Evolutionary conservation across 2,113 vertebrate genomes (phyloP).

Genomic region (Sialia sialis): DNA sequence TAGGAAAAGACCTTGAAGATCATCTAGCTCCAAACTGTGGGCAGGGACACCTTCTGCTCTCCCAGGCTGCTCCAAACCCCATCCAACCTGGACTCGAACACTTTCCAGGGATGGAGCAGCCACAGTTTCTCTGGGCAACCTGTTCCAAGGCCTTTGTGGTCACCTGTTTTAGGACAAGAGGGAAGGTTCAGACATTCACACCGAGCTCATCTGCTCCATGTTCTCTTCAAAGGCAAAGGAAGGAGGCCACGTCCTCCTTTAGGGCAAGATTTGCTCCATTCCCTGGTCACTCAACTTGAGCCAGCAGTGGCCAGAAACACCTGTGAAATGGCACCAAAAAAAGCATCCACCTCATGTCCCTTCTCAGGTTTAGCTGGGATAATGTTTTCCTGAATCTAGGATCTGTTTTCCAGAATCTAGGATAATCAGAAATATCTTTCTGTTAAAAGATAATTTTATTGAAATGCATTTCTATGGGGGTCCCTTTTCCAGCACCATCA

Average conservation of each 20-base stretch:
- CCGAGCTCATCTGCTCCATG: not conserved
- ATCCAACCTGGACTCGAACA: not conserved
- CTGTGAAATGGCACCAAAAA: not conserved
- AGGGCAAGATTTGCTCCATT: not conserved
- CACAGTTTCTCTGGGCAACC: not conserved
- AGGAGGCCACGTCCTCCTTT: not conserved
- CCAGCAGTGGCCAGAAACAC: not conserved
- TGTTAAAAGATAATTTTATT: not conserved
- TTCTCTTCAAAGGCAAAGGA: not conserved
- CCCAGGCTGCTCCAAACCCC: not conserved
- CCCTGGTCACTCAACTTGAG: not conserved
- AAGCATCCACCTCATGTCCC: not conserved
- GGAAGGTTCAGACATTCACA: not conserved
- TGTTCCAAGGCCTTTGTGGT: not conserved
- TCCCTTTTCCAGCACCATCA: not conserved
- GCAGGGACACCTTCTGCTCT: not conserved
- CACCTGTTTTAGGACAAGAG: not conserved
- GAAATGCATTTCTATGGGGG: not conserved
- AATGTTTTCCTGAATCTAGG: not conserved
- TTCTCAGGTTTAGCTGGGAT: not conserved
- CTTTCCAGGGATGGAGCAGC: not conserved
- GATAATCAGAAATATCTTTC: not conserved
- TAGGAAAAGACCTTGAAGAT: not conserved
- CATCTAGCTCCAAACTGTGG: not conserved
- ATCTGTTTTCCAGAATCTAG: not conserved